phyloP scores from a whole-genome alignment of 2,113 vertebrate species.

The Aldabrachelys gigantea region DNA sequence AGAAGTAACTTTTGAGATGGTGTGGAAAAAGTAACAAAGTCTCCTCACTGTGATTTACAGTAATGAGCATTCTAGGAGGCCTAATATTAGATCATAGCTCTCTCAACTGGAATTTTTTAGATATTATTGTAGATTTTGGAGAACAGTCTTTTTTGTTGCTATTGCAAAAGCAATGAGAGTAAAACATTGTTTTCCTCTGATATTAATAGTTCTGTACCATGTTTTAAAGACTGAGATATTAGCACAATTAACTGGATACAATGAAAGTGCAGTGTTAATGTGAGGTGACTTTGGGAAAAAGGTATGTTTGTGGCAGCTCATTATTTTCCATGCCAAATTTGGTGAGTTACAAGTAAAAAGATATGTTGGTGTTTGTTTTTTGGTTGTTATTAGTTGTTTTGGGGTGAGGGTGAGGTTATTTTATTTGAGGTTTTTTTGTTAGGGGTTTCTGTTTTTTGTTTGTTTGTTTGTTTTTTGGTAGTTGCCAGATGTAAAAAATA shows the following conservation, averaged over 20 bases:
- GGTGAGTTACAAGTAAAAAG: neutral
- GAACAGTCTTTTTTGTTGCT: neutral
- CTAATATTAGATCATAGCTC: neutral
- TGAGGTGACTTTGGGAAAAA: neutral
- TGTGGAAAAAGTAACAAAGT: neutral
- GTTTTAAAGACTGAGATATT: too few relatives aligned
- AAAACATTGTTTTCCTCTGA: neutral
- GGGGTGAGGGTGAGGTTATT: too few relatives aligned
- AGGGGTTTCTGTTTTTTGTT: too few relatives aligned
- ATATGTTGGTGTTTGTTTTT: too few relatives aligned
- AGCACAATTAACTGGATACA: neutral
- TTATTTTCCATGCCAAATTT: neutral
- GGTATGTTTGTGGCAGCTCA: neutral
- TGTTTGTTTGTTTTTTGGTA: too few relatives aligned
- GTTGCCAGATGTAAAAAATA: too few relatives aligned
- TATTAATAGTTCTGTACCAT: neutral
- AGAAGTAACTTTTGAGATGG: neutral
- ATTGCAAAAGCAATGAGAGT: neutral
- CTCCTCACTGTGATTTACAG: neutral
- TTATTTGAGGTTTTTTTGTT: too few relatives aligned
- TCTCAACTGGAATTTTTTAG: neutral
- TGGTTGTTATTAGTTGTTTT: too few relatives aligned
- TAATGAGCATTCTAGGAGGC: neutral
- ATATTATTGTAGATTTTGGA: neutral
- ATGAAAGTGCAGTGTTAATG: neutral